Evolutionary conservation across 2,797 vertebrate species (phyloP).

Genomic region (Hephaestus fuliginosus): DNA sequence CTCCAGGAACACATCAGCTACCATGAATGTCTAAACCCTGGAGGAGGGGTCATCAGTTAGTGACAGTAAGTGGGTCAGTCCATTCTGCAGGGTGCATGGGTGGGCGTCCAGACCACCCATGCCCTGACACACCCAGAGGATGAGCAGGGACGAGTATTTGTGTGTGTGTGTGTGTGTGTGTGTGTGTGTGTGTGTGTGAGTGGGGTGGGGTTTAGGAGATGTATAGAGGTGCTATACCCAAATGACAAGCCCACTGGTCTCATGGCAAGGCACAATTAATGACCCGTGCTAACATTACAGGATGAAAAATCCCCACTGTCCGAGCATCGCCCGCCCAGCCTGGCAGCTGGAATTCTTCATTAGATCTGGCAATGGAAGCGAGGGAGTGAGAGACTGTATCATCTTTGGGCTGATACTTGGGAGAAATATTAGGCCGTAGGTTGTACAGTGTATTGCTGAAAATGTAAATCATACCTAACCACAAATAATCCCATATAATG

Average conservation of each 20-base stretch:
- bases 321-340: conserved; percentile 83
- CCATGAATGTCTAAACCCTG: conserved; percentile 59
- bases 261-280: conserved; percentile 93
- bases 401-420: conserved; percentile 17
- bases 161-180: conserved; percentile 24
- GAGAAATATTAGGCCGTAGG: conserved; percentile 3
- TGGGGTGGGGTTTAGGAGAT: conserved; percentile 81
- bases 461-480: neutral
- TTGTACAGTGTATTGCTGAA: conserved; percentile 1
- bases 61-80: conserved; percentile 79
- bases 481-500: neutral
- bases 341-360: conserved; percentile 92
- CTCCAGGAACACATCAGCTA: conserved; percentile 40
- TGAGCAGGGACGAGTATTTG: conserved; percentile 39
- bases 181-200: conserved; percentile 21
- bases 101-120: conserved; percentile 61
- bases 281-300: conserved; percentile 91
- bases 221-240: conserved; percentile 90
- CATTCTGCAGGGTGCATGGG: conserved; percentile 63
- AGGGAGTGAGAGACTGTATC: conserved; percentile 30
- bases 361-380: conserved; percentile 70
- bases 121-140: conserved; percentile 64
- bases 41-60: conserved; percentile 76
- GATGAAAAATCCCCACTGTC: conserved; percentile 92
- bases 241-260: conserved; percentile 91